Evolutionary conservation across 2,797 vertebrate genomes (phyloP), one percentile per base, ranked within the genome.

Genomic region (Poecilia picta): DNA sequence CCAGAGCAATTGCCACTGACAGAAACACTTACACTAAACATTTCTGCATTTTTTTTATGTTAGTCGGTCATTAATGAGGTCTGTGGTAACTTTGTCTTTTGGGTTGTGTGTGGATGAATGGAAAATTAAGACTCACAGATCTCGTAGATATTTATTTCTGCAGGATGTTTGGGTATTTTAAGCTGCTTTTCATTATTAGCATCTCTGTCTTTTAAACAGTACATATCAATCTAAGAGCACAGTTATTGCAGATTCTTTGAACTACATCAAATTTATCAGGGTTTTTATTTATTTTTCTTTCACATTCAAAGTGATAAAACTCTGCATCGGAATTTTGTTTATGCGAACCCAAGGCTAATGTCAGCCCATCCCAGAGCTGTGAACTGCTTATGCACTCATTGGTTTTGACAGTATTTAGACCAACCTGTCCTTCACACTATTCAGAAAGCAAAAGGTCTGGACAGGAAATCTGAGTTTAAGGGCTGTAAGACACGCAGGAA

Each of bases 401-500:
- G 82, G 76, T 62, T 55, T 78, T 76, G 82, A 91, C 88, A 87
- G 41, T 16, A 47, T 82, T 81, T 70, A 81, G 77, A 74, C 62
- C 77, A 49, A 64, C 73, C 59, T 73, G 76, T 86, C 83, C 72
- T 75, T 72, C 25, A 46, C 66, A 80, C 1, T 41, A 39, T 79
- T 80, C 73, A 85, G 81, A 80, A 85, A 83, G 79, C 85, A 55
- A 79, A 23, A 78, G 57, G 79, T 82, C 83, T 51, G 76, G 85
- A 85, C 82, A 74, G 80, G 76, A 76, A 80, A 59, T 80, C 16
- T 2, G 75, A 72, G 84, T 79, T 82, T 77, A 82, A 89, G 82
- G 78, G 64, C 74, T 88, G 79, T 80, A 75, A 89, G 90, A 89
- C 85, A 90, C 86, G 87, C 85, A 80, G 78, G 85, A 75, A 78